Evolutionary conservation across 2,888 invertebrate species (phyloP), one percentile per base, ranked within the genome.

Genomic region (Terebella lapidaria): DNA sequence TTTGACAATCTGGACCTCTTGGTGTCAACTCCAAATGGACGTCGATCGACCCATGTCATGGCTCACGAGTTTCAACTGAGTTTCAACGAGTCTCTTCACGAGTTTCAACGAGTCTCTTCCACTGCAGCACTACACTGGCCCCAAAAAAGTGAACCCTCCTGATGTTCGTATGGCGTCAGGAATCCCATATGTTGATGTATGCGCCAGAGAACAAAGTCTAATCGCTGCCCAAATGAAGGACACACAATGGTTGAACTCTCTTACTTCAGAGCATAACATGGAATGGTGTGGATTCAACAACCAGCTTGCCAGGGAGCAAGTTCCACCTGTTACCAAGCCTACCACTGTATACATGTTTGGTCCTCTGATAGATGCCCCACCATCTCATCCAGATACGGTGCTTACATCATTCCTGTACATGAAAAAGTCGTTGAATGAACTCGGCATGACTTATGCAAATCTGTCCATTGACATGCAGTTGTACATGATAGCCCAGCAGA

Each of bases 391-490:
- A n/a, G 57, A 57, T 27, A 49, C 49, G 18, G 49, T 57, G 4
- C 20, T 57, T 2, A 57, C 49, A 57, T 51, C 57, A 28, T 22
- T 57, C 1, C 10, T 18, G 5, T 51, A 57, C 51, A 49, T 57
- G 27, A 22, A 47, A 28, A 49, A 26, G 47, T 30, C 57, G 49
- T 28, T 57, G 29, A 24, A 4, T 4, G 42, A 55, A 5, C 10
- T 35, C 35, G 55, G 55, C 5, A 55, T 55, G 55, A 35, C 42
- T n/a, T 35, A 55, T 22, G 42, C 5, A 20, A 10, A 55, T 35
- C n/a, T 55, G 5, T 55, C 25, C 26, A 28, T 57, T n/a, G 57
- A 57, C 4, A 49, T 57, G 47, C 57, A 57, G 51, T 22, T 57
- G 51, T 57, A 51, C 25, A 49, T 57, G 49, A 20, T 57, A 22